A percentile compares a stretch with the other conserved stretches of the same genome.
These are phyloP conservation scores for Siniperca scherzeri DNA, from an alignment of 2,797 vertebrate genomes.

Conservation along the genomic window DNA sequence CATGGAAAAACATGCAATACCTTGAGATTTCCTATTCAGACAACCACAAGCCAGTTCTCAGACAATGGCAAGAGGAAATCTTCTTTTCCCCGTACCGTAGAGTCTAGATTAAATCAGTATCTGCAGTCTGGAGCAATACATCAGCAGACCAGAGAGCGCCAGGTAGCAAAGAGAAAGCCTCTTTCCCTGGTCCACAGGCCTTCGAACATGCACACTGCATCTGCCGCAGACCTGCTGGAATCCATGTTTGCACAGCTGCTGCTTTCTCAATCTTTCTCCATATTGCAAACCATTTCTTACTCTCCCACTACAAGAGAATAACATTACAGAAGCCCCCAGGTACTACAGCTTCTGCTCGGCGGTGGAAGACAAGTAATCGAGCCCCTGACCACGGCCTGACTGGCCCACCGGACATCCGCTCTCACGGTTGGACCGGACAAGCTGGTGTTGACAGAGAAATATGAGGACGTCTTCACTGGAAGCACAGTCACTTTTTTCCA, in stretches of 20 bases:
- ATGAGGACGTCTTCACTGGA: conserved; percentile 59
- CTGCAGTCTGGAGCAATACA: conserved; percentile 54
- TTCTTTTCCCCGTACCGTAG: conserved; percentile 17
- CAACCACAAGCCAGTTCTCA: conserved; percentile 43
- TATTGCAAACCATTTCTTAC: conserved; percentile 65
- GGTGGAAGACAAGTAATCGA: conserved; percentile 49
- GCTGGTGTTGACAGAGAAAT: conserved; percentile 74
- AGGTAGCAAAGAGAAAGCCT: conserved; percentile 51
- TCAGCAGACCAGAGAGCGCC: conserved; percentile 45
- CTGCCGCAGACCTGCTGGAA: conserved; percentile 57
- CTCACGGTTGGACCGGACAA: conserved; percentile 59
- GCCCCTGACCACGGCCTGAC: conserved; percentile 57
- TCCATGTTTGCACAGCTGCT: conserved; percentile 82
- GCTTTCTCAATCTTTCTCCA: conserved; percentile 55
- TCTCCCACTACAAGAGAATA: conserved; percentile 64
- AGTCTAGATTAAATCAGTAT: conserved; percentile 59
- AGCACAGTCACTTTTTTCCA: conserved; percentile 26
- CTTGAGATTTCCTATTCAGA: conserved; percentile 26
- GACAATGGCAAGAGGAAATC: conserved; percentile 31
- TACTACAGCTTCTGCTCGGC: conserved; percentile 43
- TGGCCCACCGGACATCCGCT: conserved; percentile 61
- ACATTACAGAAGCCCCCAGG: conserved; percentile 65
- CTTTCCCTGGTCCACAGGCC: conserved; percentile 34
- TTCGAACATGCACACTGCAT: conserved; percentile 52
- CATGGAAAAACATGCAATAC: conserved; percentile 17